Evolutionary conservation across 2,113 vertebrate species (phyloP).

Genomic region (Archilochus colubris): DNA sequence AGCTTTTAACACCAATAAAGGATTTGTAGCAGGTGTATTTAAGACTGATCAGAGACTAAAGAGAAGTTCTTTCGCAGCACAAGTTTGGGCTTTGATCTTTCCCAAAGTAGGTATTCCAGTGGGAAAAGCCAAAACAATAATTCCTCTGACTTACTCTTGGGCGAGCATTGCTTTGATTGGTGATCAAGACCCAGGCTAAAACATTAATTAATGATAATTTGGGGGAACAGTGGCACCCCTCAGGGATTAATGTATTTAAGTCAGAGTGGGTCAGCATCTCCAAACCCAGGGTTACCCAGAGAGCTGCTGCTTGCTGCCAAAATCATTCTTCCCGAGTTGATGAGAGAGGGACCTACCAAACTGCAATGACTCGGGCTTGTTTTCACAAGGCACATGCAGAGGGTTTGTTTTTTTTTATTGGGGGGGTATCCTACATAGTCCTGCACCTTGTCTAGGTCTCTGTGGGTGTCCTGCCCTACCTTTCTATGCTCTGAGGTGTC

Average conservation of each 20-base stretch:
- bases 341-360: not conserved
- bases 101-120: not conserved
- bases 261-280: not conserved
- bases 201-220: not conserved
- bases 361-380: not conserved
- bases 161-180: not conserved
- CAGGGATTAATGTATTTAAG: not conserved
- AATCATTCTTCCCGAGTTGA: not conserved
- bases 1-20: constrained; percentile 55
- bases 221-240: constrained; percentile 4
- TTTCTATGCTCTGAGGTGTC: constrained; percentile 46
- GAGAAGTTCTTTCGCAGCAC: not conserved
- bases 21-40: constrained; percentile 28
- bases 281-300: not conserved
- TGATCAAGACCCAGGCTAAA: constrained; percentile 10
- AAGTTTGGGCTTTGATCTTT: constrained; percentile 36
- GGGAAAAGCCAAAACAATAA: constrained; percentile 32
- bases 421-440: not conserved
- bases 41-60: constrained; percentile 26
- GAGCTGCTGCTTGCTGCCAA: not conserved
- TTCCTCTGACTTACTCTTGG: constrained; percentile 3
- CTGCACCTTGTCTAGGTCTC: constrained; percentile 3
- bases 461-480: constrained; percentile 28
- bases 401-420: not conserved
- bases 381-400: not conserved